Conservation (phyloP, 2,113 vertebrate genomes). For the Chloropsis cyanopogon region DNA sequence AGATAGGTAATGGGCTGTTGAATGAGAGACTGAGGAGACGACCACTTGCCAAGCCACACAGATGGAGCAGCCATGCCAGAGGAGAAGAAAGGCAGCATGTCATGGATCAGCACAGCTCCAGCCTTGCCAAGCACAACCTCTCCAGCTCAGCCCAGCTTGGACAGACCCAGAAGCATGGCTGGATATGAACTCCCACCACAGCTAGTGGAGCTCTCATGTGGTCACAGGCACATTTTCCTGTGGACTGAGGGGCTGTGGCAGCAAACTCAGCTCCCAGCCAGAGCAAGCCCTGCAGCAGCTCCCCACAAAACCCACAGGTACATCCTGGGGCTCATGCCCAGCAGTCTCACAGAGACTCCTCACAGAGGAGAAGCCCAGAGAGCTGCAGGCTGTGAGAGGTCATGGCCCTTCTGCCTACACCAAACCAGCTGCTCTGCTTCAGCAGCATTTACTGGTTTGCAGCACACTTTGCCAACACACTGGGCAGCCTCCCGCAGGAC, state of each 20-base stretch:
- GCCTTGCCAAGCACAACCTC: not conserved
- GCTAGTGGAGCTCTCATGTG: not conserved
- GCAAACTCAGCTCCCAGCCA: not conserved
- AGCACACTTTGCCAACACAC: not conserved
- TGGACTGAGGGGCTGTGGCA: not conserved
- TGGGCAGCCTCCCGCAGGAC: accelerated
- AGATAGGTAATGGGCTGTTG: not conserved
- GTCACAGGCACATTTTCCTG: not conserved
- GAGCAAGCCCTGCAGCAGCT: not conserved
- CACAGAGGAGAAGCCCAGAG: not conserved
- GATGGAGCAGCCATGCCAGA: not conserved
- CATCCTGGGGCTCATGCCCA: not conserved
- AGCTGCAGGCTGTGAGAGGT: not conserved
- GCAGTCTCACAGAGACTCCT: not conserved
- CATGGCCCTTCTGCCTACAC: accelerated
- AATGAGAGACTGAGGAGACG: not conserved
- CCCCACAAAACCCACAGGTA: not conserved
- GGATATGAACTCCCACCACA: not conserved
- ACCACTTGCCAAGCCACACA: not conserved
- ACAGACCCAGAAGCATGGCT: accelerated
- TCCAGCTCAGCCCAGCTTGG: not conserved
- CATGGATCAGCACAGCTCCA: not conserved
- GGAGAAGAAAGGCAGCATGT: not conserved
- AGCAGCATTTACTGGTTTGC: not conserved
- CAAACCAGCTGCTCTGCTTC: not conserved